Conservation (phyloP, 2,888 invertebrate genomes). For the Lamellibrachia columna region DNA sequence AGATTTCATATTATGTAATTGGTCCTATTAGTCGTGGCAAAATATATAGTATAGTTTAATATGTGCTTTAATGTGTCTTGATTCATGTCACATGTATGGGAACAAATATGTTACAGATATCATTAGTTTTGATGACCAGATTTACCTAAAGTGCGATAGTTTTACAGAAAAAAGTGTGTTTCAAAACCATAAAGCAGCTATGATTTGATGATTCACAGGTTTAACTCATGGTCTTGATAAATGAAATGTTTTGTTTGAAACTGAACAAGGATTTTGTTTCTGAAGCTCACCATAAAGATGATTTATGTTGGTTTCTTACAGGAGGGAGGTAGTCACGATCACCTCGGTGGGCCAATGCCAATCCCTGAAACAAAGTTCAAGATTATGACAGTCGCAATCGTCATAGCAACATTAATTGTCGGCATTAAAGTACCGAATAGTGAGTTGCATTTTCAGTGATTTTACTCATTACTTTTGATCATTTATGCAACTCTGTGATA, state of each 20-base stretch:
- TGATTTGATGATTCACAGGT: too few species aligned
- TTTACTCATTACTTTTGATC: neutral
- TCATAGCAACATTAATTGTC: conserved; percentile 78
- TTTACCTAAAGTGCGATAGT: neutral
- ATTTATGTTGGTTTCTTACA: conserved; percentile 17
- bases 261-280: neutral
- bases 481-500: neutral
- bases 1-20: too few species aligned
- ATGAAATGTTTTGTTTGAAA: neutral
- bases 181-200: too few species aligned
- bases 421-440: conserved; percentile 90
- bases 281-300: neutral
- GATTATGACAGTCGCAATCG: conserved; percentile 82
- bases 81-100: neutral
- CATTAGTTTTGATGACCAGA: neutral
- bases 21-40: neutral
- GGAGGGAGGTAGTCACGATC: conserved; percentile 33
- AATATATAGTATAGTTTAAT: neutral
- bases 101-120: neutral
- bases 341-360: conserved; percentile 46
- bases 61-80: neutral
- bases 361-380: conserved; percentile 88
- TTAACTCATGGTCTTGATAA: neutral
- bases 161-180: too few species aligned
- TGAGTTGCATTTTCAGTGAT: conserved; percentile 45